A percentile compares a stretch with the other conserved stretches of the same genome.
These are phyloP conservation scores for Leptinotarsa peninsularis DNA, from an alignment of 2,888 invertebrate genomes.

Conservation along the genomic window DNA sequence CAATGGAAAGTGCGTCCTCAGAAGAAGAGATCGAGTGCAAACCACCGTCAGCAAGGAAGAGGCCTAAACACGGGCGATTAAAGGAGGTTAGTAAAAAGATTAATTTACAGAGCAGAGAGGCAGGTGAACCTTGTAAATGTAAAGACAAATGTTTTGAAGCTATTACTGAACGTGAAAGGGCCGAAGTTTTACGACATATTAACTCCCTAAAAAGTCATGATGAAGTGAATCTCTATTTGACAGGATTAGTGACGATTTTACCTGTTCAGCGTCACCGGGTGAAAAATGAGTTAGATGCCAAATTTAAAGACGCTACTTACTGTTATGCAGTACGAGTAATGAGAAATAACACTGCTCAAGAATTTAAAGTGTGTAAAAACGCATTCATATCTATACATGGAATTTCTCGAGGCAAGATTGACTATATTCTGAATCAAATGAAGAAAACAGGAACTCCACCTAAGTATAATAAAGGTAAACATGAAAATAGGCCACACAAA, in stretches of 20 bases:
- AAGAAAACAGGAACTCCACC: constrained; percentile 16
- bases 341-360: background rate
- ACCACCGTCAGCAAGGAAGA: no score
- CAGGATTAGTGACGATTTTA: constrained; percentile 1
- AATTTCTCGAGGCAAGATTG: constrained; percentile 14
- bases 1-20: no score
- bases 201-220: no score
- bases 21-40: no score
- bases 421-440: constrained; percentile 3
- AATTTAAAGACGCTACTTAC: background rate
- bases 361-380: constrained; percentile 17
- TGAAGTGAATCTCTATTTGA: no score
- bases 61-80: background rate
- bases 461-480: constrained; percentile 9
- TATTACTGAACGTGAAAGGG: no score
- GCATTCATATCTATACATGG: constrained; percentile 20
- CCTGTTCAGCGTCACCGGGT: background rate
- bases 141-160: no score
- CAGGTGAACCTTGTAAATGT: no score
- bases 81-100: background rate
- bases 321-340: no score
- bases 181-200: no score
- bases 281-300: background rate
- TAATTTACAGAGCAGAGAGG: no score
- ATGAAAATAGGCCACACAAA: background rate